Base-by-base conservation (phyloP, 2,888 invertebrate genomes). In the Drosophila recens region DNA sequence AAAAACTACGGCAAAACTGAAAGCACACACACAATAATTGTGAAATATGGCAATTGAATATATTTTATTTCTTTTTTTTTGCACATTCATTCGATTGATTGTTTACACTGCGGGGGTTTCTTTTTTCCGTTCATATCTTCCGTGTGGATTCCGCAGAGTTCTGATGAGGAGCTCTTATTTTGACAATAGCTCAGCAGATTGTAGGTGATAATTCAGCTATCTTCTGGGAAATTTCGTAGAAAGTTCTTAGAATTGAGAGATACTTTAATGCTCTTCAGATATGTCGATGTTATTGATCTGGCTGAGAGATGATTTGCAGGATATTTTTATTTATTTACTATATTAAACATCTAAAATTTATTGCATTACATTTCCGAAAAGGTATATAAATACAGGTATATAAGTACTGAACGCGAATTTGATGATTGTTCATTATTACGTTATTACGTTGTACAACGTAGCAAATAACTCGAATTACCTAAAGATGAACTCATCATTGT, bases 51-150 rank as follows among this genome's bases (percentile, higher is more conserved):
- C 52, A 53, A 51, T 43, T 57, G 27, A 20, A 53, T 42, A 67
- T 51, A 15, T 34, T 38, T 27, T 15, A 38, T 53, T 42, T 34
- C 52, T 42, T 6, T 9, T 61, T 63, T 66, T 69, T 61, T 62
- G 71, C 68, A 45, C 63, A 74, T 42, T 75, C 65, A 71, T 61
- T 48, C 51, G 42, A 65, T 59, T 67, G 74, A 69, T 82, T 82
- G 64, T 69, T 61, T 72, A 61, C 59, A 63, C 52, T 13, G 5
- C n/a, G 61, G 58, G 58, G 52, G 33, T 48, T 71, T 52, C 42
- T 45, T 20, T 57, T 48, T 46, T 8, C 2, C 1, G 5, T 36
- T 11, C 45, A 46, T 58, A 58, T 58, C 45, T 48, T n/a, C 0
- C 13, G 8, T 5, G 13, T 15, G 27, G 15, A 3, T 38, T 34